A percentile compares a stretch with the other conserved stretches of the same genome.
phyloP scores from a whole-genome alignment of 2,888 invertebrate species.

The Agrotis ipsilon region DNA sequence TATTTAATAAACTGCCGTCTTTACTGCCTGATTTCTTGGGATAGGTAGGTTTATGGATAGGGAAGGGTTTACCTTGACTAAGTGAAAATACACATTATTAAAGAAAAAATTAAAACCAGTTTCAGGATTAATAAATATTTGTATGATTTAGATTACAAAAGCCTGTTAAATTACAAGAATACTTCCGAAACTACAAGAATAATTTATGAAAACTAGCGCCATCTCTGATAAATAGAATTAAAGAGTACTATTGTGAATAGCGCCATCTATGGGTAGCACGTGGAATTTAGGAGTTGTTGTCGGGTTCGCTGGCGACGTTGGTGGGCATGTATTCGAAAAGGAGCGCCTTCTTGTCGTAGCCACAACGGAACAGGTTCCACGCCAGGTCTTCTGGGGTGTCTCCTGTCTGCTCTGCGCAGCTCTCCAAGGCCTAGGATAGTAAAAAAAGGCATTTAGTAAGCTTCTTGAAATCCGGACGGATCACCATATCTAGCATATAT shows the following conservation, averaged over 20 bases:
- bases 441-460: neutral
- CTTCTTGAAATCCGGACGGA: neutral
- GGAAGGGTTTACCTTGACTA: no score
- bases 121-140: slow-evolving; percentile 40
- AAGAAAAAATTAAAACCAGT: slow-evolving; percentile 24
- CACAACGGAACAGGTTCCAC: slow-evolving; percentile 87
- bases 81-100: no score
- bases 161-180: slow-evolving; percentile 31
- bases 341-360: slow-evolving; percentile 83
- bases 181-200: slow-evolving; percentile 34
- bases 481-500: no score
- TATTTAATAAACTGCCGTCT: no score
- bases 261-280: slow-evolving; percentile 49
- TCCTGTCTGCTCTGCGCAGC: slow-evolving; percentile 79
- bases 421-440: slow-evolving; percentile 78
- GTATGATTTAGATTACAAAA: slow-evolving; percentile 36
- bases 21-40: no score
- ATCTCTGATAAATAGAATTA: slow-evolving; percentile 33
- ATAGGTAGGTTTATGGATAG: no score
- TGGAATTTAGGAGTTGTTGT: slow-evolving; percentile 63
- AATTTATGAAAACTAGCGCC: slow-evolving; percentile 33
- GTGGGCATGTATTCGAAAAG: slow-evolving; percentile 83
- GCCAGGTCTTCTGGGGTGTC: slow-evolving; percentile 84
- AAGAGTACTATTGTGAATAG: slow-evolving; percentile 18
- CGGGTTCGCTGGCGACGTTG: slow-evolving; percentile 57